Evolutionary conservation across 1,140 invertebrate species (phyloP).

Genomic region (Bombus breviceps): DNA sequence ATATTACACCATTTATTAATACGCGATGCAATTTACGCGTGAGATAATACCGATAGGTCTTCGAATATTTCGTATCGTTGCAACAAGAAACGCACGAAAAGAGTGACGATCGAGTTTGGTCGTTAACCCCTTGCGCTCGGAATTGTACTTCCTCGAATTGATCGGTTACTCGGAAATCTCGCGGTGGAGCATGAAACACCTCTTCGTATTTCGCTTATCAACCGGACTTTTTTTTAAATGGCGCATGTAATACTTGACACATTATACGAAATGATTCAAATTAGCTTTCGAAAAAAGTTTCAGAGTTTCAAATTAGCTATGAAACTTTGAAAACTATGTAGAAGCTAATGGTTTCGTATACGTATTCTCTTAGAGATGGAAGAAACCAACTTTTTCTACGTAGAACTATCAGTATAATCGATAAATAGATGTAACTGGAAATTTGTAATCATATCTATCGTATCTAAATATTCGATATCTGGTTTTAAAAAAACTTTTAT

Average conservation of each 20-base stretch:
- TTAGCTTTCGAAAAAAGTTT: not conserved
- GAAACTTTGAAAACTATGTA: not conserved
- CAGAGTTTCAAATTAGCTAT: too few relatives aligned
- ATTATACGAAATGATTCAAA: not conserved
- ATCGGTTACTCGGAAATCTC: slow-evolving; percentile 48
- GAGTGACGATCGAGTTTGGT: slow-evolving; percentile 38
- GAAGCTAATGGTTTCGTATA: not conserved
- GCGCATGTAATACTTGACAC: not conserved
- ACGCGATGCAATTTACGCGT: not conserved
- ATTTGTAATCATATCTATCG: not conserved
- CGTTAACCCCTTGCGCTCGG: slow-evolving; percentile 32
- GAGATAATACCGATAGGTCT: slow-evolving; percentile 19
- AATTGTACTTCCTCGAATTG: slow-evolving; percentile 48
- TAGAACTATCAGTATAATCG: not conserved
- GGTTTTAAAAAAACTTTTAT: not conserved
- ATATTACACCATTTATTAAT: not conserved
- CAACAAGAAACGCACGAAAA: slow-evolving; percentile 18
- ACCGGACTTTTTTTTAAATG: not conserved
- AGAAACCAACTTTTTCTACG: not conserved
- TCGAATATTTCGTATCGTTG: slow-evolving; percentile 3
- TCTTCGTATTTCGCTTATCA: slow-evolving; percentile 29
- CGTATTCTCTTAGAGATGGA: not conserved
- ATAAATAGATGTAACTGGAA: not conserved
- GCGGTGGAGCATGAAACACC: not conserved
- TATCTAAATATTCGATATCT: not conserved